Evolutionary conservation across 2,113 vertebrate species (phyloP).

Genomic region (Carlito syrichta): DNA sequence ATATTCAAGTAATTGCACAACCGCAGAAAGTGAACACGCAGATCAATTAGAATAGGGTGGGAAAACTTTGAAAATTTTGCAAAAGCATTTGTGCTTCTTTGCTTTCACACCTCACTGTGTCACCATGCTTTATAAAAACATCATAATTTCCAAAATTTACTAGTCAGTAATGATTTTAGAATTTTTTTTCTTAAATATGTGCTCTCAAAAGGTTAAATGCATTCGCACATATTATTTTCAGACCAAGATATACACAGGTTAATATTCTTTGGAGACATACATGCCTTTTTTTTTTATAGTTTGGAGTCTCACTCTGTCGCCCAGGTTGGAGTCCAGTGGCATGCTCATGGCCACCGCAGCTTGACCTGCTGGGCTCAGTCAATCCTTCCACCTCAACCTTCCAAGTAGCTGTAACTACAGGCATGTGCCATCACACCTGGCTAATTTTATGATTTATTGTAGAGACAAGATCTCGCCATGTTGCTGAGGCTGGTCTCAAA

Average conservation of each 20-base stretch:
- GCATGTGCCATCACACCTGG: no score
- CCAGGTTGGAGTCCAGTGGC: no score
- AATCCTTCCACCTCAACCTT: no score
- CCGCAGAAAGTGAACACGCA: not conserved
- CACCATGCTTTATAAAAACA: not conserved
- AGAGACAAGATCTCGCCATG: no score
- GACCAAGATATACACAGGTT: not conserved
- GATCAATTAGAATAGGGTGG: not conserved
- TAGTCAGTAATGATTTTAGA: not conserved
- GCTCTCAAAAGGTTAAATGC: not conserved
- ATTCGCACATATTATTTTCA: not conserved
- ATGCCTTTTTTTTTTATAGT: no score
- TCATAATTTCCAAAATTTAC: slow-evolving; percentile 19
- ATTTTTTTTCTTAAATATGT: not conserved
- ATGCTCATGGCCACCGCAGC: no score
- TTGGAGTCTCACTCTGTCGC: no score
- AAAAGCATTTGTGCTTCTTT: not conserved
- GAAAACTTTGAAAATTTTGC: not conserved
- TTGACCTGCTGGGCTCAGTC: no score
- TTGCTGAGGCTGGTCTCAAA: no score
- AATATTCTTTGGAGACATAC: not conserved
- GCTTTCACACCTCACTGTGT: not conserved
- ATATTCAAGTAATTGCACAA: not conserved
- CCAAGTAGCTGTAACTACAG: no score
- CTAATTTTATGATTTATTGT: no score